Base-by-base conservation (phyloP, 1,140 invertebrate genomes). In the Drosophila jambulina region DNA sequence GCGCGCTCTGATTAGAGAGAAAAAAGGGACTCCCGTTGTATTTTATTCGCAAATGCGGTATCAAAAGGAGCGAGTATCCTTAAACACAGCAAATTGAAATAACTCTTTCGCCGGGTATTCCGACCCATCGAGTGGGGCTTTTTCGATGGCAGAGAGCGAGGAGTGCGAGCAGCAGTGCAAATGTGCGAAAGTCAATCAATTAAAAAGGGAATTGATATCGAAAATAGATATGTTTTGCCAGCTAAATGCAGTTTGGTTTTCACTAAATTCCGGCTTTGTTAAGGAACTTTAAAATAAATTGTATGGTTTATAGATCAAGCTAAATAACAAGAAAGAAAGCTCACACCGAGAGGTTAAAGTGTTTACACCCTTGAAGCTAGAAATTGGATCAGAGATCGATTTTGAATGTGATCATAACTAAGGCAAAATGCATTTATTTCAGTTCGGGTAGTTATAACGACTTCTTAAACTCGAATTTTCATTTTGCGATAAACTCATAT, bases 1-100 rank as follows among this genome's bases (percentile, higher is more conserved):
- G 84, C 56, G 69, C 85, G 80, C 65, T 84, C 80, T 88, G 84
- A 88, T 88, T 88, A 88, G 84, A 88, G 76, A 80, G 71, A 69
- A 69, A 68, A 59, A 34, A 34, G 32, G 36, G 57, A 25, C 40
- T 74, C 23, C 57, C 48, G 70, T 60, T 72, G 70, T 72, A 60
- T 72, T 72, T 48, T 42, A 60, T 64, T 59, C 60, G 21, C 36
- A 75, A 75, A 75, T 75, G 69, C 36, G 23, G 27, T 54, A 74
- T 75, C 71, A 75, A 74, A 74, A 60, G 68, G 36, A 74, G 45
- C 23, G 36, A 72, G 34, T 75, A 75, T 75, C 70, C 72, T 75
- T 75, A 75, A 75, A 48, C 54, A 74, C 45, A 32, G 70, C 29
- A 74, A 72, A 74, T 60, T 74, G 70, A 74, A 74, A 74, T 74